phyloP scores from a whole-genome alignment of 2,797 vertebrate genomes.

The Enteromius argenteus region DNA sequence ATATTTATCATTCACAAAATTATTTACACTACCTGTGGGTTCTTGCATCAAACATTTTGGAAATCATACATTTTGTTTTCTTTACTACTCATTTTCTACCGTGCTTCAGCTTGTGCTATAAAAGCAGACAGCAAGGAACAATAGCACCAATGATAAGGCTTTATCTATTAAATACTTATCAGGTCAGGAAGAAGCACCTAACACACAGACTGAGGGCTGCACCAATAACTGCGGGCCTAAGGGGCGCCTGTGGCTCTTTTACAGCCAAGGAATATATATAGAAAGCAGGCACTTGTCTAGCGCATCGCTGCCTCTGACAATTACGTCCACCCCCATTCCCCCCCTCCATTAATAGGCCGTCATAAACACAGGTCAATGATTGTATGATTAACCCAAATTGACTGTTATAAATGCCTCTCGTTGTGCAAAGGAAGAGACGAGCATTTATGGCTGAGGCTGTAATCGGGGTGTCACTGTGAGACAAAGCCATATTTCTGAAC shows the following conservation, averaged over 20 bases:
- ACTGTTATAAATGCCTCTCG: slow-evolving; percentile 62
- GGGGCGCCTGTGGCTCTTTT: slow-evolving; percentile 55
- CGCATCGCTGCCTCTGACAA: slow-evolving; percentile 44
- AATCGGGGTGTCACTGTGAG: slow-evolving; percentile 52
- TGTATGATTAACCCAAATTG: slow-evolving; percentile 68
- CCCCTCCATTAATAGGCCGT: slow-evolving; percentile 64
- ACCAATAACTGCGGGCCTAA: slow-evolving; percentile 53
- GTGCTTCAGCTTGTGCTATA: slow-evolving; percentile 56
- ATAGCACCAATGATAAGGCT: slow-evolving; percentile 60
- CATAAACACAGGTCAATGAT: slow-evolving; percentile 67
- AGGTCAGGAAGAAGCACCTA: slow-evolving; percentile 59
- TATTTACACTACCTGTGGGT: slow-evolving; percentile 20
- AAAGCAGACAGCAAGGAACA: slow-evolving; percentile 57
- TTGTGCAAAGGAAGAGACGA: slow-evolving; percentile 61
- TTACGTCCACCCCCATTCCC: slow-evolving; percentile 25
- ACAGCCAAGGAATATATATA: slow-evolving; percentile 55
- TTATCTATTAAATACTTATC: slow-evolving; percentile 70
- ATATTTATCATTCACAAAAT: slow-evolving; percentile 42
- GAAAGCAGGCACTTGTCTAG: slow-evolving; percentile 38
- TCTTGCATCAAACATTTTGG: slow-evolving; percentile 42
- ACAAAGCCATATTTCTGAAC: slow-evolving; percentile 44
- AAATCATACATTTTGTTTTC: slow-evolving; percentile 32
- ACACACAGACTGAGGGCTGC: slow-evolving; percentile 45
- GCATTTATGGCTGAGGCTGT: slow-evolving; percentile 58
- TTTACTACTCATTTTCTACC: slow-evolving; percentile 32